Evolutionary conservation across 1,140 invertebrate genomes (phyloP), one percentile per base, ranked within the genome.

Genomic region (Zaprionus capensis): DNA sequence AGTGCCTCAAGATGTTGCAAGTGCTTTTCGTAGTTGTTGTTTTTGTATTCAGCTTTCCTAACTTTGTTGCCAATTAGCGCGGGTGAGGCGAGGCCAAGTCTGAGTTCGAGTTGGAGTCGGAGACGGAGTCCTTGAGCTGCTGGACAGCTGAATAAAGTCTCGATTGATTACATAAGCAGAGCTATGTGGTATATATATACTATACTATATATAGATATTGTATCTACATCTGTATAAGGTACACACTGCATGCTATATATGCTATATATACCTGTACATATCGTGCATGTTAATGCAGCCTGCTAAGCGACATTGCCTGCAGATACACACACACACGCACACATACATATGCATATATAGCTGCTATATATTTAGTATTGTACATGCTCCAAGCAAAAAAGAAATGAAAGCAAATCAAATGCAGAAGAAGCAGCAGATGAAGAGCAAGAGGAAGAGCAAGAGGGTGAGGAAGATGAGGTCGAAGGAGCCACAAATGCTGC

Each of bases 371-470:
- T 41, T 5, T 15, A n/a, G n/a, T 46, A 46, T 6, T 6, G n/a
- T 46, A 46, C n/a, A 46, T 46, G 41, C 41, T 31, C 6, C 15
- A 49, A 34, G 11, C 22, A 28, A 41, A 38, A 49, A 46, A 46
- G 57, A 69, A 62, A 51, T 31, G 64, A 69, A 65, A 67, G 57
- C 57, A 68, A 68, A 73, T 61, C 56, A 66, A 49, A 77, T 65
- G 62, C 12, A 74, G 15, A 51, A 68, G 49, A 31, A 81, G 44
- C 9, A 38, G 46, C 46, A 15, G 34, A 2, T 38, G 28, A 15
- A 36, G 20, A 5, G 56, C n/a, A 26, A 57, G 22, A 36, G 49
- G 53, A 28, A 41, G 56, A 26, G 20, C 5, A 14, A 20, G 36
- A 11, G n/a, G 24, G 1, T 22, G 28, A 11, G 38, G 36, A 11